phyloP scores from a whole-genome alignment of 2,113 vertebrate species.

The Mola mola region DNA sequence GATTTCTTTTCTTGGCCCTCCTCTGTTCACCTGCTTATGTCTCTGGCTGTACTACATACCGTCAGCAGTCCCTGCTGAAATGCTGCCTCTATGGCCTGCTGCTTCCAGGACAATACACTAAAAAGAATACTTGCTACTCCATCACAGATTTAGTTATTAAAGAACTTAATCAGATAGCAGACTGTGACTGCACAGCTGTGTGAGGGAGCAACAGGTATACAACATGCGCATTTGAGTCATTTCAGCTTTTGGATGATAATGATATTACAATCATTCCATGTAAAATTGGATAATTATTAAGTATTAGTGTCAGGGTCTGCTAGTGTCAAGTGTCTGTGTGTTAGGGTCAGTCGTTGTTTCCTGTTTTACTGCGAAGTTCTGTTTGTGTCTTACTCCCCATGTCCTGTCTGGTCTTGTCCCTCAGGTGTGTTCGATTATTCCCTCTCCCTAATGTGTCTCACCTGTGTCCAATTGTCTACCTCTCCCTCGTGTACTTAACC shows the following conservation, averaged over 20 bases:
- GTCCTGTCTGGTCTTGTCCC: too few species aligned
- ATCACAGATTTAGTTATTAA: slow-evolving; percentile 58
- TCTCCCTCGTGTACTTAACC: too few species aligned
- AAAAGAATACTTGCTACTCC: slow-evolving; percentile 45
- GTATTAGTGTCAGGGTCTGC: too few species aligned
- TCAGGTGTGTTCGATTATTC: too few species aligned
- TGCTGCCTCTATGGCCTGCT: slow-evolving; percentile 12
- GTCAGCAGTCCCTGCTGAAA: slow-evolving; percentile 5
- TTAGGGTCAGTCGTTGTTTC: too few species aligned
- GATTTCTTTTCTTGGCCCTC: slow-evolving; percentile 9
- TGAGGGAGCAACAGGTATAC: slow-evolving; percentile 25
- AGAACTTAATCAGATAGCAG: slow-evolving; percentile 54
- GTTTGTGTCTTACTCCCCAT: too few species aligned
- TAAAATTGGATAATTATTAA: too few species aligned
- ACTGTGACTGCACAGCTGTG: slow-evolving; percentile 44
- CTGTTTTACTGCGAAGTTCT: too few species aligned
- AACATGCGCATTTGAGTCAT: not conserved
- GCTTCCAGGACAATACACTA: slow-evolving; percentile 21
- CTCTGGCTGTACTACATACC: not conserved
- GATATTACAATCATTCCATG: slow-evolving; percentile 21
- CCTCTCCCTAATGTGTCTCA: too few species aligned
- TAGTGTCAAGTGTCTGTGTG: too few species aligned
- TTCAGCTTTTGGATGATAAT: too few species aligned
- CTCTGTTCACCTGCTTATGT: slow-evolving; percentile 31
- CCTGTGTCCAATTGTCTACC: too few species aligned